Percentiles rank a stretch among this genome's conserved stretches.
phyloP scores from a whole-genome alignment of 2,888 invertebrate species.

The Gonocerus acuteangulatus region DNA sequence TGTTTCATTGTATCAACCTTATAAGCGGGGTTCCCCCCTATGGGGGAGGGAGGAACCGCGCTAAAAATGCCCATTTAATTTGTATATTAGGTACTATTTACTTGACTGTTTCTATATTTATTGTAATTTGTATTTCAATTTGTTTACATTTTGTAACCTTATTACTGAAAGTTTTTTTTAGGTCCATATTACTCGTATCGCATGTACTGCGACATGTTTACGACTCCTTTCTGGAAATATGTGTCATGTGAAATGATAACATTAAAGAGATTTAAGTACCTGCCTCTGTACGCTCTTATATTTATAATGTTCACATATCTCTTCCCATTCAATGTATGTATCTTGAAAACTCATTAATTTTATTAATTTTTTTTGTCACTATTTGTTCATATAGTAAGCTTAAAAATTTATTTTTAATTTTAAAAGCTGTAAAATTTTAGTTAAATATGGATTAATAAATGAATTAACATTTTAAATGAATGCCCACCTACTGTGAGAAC shows the following conservation, averaged over 20 bases:
- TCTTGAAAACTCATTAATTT: not conserved
- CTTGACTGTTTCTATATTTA: too few relatives aligned
- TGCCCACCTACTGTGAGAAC: too few relatives aligned
- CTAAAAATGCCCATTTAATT: too few relatives aligned
- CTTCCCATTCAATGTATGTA: slow-evolving; percentile 68
- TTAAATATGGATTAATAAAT: not conserved
- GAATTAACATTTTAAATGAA: not conserved
- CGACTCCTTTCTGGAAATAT: slow-evolving; percentile 46
- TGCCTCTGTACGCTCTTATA: slow-evolving; percentile 57
- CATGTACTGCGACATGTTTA: slow-evolving; percentile 72
- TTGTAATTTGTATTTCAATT: too few relatives aligned
- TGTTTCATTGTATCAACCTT: too few relatives aligned
- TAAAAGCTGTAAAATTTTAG: too few relatives aligned
- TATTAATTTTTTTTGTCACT: not conserved
- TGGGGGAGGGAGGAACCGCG: too few relatives aligned
- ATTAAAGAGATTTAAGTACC: slow-evolving; percentile 56
- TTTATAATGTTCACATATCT: slow-evolving; percentile 53
- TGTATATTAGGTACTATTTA: too few relatives aligned
- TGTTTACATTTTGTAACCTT: not conserved
- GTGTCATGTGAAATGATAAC: slow-evolving; percentile 56
- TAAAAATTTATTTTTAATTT: too few relatives aligned
- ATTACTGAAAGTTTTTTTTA: slow-evolving; percentile 44
- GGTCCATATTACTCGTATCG: slow-evolving; percentile 90
- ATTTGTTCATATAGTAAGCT: too few relatives aligned
- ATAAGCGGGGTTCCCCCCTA: too few relatives aligned